Evolutionary conservation across 2,113 vertebrate genomes (phyloP).

Genomic region (Rhinoptilus africanus): DNA sequence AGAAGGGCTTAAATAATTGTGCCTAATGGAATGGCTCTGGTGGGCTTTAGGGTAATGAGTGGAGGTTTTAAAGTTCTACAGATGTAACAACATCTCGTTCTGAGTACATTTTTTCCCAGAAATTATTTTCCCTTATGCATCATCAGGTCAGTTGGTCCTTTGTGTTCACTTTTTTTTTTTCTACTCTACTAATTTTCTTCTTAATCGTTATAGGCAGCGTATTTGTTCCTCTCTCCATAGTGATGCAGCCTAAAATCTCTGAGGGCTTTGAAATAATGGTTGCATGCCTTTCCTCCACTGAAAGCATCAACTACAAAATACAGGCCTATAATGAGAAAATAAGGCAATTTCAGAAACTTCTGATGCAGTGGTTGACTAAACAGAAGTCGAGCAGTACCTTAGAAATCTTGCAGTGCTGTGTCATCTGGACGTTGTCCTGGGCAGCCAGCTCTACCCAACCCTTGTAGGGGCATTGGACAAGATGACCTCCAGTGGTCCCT

Average conservation of each 20-base stretch:
- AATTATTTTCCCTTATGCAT: not conserved
- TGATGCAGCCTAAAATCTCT: not conserved
- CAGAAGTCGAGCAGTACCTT: not conserved
- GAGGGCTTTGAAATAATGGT: not conserved
- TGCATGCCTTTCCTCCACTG: not conserved
- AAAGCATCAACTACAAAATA: not conserved
- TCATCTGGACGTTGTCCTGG: not conserved
- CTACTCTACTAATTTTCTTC: not conserved
- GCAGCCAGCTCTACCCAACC: not conserved
- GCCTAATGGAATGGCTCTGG: not conserved
- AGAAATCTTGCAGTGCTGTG: not conserved
- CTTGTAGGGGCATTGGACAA: not conserved
- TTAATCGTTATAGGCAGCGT: not conserved
- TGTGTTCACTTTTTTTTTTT: not conserved
- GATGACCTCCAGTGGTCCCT: rapidly evolving
- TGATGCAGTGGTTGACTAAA: not conserved
- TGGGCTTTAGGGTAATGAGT: not conserved
- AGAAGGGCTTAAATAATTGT: not conserved
- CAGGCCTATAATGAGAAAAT: not conserved
- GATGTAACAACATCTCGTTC: not conserved
- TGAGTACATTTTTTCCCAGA: not conserved
- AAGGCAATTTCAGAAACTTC: not conserved
- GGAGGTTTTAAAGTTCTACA: not conserved
- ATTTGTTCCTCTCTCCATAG: not conserved
- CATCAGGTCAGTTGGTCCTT: not conserved